Conservation (phyloP, 2,797 vertebrate species). For the Lagocephalus sceleratus region DNA sequence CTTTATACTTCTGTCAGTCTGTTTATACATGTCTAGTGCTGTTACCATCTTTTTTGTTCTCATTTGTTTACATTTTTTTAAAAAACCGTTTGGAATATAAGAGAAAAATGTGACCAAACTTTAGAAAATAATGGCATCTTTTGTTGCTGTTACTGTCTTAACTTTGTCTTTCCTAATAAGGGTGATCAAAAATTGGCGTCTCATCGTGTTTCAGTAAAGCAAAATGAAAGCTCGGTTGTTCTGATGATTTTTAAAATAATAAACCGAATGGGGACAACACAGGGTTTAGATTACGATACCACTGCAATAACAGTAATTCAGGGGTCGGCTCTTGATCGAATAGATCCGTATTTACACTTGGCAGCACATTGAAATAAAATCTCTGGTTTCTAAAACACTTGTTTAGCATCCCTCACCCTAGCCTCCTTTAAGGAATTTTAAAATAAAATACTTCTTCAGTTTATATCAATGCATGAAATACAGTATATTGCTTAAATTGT, state of each 20-base stretch:
- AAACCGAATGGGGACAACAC: slow-evolving; percentile 53
- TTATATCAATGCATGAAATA: not conserved
- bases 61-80: slow-evolving; percentile 79
- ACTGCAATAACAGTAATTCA: not conserved
- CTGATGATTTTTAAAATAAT: slow-evolving; percentile 53
- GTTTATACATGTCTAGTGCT: slow-evolving; percentile 80
- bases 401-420: slow-evolving; percentile 14
- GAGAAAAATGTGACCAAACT: slow-evolving; percentile 56
- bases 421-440: slow-evolving; percentile 3
- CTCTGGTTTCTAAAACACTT: slow-evolving; percentile 5
- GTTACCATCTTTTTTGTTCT: slow-evolving; percentile 66
- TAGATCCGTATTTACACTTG: slow-evolving; percentile 16
- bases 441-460: not conserved
- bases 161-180: slow-evolving; percentile 43
- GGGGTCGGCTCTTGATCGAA: slow-evolving; percentile 2
- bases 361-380: not conserved
- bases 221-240: slow-evolving; percentile 37
- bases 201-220: slow-evolving; percentile 47
- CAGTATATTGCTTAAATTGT: not conserved
- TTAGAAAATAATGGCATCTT: slow-evolving; percentile 48
- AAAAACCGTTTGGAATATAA: slow-evolving; percentile 48
- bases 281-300: slow-evolving; percentile 12
- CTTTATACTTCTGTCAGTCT: slow-evolving; percentile 68
- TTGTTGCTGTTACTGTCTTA: slow-evolving; percentile 49
- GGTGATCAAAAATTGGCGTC: slow-evolving; percentile 29